Conservation (phyloP, 2,888 invertebrate species). For the Megalurothrips usitatus region DNA sequence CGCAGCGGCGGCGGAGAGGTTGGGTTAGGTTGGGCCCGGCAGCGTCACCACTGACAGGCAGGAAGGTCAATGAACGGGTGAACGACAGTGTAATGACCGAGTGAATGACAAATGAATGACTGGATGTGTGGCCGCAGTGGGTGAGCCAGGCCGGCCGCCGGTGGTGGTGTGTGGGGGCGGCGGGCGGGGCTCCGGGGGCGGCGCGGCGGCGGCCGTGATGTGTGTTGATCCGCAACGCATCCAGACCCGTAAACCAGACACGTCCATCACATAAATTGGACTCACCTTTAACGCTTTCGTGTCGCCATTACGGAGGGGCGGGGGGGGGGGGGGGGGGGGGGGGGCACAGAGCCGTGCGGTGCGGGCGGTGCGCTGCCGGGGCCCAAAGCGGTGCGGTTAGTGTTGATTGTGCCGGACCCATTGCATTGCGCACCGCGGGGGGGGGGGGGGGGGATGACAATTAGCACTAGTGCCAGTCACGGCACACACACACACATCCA, state of each 20-base stretch:
- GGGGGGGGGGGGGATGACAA: not conserved
- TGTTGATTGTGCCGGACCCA: constrained; percentile 19
- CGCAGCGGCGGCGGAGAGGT: no score
- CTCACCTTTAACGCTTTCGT: constrained; percentile 24
- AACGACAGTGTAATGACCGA: no score
- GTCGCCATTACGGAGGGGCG: not conserved
- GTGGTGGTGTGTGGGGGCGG: not conserved
- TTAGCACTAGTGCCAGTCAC: not conserved
- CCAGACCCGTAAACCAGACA: constrained; percentile 7
- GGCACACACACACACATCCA: not conserved
- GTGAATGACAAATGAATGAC: no score
- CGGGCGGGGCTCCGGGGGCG: not conserved
- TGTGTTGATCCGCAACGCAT: constrained; percentile 6
- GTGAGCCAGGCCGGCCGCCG: not conserved
- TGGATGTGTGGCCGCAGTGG: no score
- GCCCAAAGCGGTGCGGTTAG: not conserved
- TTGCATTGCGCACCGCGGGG: constrained; percentile 3
- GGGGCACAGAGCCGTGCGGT: no score
- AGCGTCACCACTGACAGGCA: no score
- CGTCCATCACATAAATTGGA: constrained; percentile 26
- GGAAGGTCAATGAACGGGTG: no score
- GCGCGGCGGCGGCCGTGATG: not conserved
- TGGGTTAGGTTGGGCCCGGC: no score
- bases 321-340: not conserved
- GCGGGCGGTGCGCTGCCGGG: not conserved